Conservation (phyloP, 2,113 vertebrate genomes). For the Engystomops pustulosus region DNA sequence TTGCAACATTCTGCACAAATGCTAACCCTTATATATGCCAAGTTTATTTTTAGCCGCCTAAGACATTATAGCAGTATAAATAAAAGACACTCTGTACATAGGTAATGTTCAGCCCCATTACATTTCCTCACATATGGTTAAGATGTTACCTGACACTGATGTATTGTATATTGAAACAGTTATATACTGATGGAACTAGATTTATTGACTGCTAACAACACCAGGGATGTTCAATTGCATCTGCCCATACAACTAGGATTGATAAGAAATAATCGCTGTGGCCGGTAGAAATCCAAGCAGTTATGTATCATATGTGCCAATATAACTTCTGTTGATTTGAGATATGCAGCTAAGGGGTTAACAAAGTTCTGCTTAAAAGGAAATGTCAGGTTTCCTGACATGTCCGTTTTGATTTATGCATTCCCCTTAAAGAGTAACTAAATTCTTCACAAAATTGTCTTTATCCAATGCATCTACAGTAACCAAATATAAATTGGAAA, state of each 20-base stretch:
- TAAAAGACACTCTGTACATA: background rate
- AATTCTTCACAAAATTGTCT: too few relatives aligned
- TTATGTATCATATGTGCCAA: background rate
- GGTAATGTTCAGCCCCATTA: background rate
- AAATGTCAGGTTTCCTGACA: background rate
- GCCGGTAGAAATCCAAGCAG: too few relatives aligned
- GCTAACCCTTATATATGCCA: background rate
- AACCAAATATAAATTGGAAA: too few relatives aligned
- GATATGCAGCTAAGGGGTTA: background rate
- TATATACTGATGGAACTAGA: background rate
- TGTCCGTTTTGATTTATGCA: background rate
- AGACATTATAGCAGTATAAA: background rate
- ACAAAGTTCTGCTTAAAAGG: background rate
- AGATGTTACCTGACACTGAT: background rate
- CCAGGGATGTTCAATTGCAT: background rate
- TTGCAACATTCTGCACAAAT: background rate
- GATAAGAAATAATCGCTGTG: too few relatives aligned
- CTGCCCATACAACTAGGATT: background rate
- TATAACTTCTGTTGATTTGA: background rate
- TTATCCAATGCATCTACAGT: too few relatives aligned
- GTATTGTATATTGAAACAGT: background rate
- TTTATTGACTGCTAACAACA: background rate
- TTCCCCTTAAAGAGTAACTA: too few relatives aligned
- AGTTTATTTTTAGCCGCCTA: background rate
- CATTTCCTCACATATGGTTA: background rate